These are phyloP conservation scores for Leptocoma aspasia DNA, from an alignment of 2,113 vertebrate species.

Conservation along the genomic window DNA sequence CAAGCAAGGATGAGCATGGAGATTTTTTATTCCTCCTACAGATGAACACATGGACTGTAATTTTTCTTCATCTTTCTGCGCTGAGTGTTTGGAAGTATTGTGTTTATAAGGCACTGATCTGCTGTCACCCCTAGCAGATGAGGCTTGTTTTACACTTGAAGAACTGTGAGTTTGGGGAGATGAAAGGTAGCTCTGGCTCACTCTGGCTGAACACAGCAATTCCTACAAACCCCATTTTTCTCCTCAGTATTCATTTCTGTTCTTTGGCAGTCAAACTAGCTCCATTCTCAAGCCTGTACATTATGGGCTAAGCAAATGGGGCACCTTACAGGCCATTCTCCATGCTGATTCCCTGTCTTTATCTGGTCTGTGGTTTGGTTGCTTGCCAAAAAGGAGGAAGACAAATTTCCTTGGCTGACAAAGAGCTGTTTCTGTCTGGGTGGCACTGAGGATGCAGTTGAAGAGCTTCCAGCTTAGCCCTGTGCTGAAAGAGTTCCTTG, in stretches of 20 bases:
- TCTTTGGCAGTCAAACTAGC: not conserved
- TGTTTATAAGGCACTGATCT: not conserved
- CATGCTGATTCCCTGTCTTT: not conserved
- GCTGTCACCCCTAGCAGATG: not conserved
- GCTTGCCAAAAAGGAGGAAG: not conserved
- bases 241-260: not conserved
- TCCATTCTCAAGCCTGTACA: not conserved
- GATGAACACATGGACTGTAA: not conserved
- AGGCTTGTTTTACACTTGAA: not conserved
- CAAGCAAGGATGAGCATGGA: not conserved
- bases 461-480: not conserved
- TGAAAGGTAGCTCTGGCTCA: not conserved
- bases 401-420: not conserved
- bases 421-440: not conserved
- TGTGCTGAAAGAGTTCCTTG: conserved; percentile 15
- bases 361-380: not conserved
- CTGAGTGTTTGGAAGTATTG: not conserved
- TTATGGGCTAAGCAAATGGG: not conserved
- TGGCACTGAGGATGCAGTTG: not conserved
- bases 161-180: not conserved
- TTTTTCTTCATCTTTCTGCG: not conserved
- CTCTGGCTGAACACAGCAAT: not conserved
- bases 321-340: not conserved
- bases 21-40: not conserved
- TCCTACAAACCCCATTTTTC: not conserved